Percentiles rank a stretch among this genome's conserved stretches.
These are phyloP conservation scores for Apocrypta bakeri DNA, from an alignment of 1,140 invertebrate genomes.

Conservation along the genomic window DNA sequence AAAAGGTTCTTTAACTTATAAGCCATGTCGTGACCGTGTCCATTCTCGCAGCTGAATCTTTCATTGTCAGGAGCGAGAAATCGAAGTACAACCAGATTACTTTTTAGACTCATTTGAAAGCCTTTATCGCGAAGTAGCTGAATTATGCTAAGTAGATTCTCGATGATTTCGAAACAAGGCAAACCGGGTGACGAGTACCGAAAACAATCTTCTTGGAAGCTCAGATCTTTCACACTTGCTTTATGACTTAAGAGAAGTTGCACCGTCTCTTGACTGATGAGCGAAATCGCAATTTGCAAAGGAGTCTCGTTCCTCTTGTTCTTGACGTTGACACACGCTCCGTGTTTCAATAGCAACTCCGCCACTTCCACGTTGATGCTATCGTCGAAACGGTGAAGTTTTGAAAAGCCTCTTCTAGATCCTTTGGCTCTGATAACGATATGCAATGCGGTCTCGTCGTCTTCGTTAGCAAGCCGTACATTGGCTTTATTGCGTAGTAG, in stretches of 20 bases:
- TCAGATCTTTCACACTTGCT: not conserved
- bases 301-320: not conserved
- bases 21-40: not conserved
- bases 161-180: not conserved
- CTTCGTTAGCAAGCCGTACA: not conserved
- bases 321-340: not conserved
- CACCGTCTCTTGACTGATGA: not conserved
- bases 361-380: not conserved
- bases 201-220: not conserved
- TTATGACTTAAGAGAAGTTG: not conserved
- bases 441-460: not conserved
- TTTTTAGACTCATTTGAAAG: not conserved
- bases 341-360: not conserved
- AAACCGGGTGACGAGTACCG: not conserved
- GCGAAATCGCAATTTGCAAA: not conserved
- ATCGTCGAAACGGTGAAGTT: not conserved
- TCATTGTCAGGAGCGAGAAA: not conserved
- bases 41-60: not conserved
- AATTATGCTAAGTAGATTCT: not conserved
- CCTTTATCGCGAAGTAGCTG: not conserved
- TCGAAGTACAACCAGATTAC: not conserved
- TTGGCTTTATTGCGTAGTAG: not conserved
- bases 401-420: not conserved
- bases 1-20: conserved; percentile 4
- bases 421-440: not conserved